Evolutionary conservation across 2,797 vertebrate genomes (phyloP).

Genomic region (Notoglanidium macrostoma): DNA sequence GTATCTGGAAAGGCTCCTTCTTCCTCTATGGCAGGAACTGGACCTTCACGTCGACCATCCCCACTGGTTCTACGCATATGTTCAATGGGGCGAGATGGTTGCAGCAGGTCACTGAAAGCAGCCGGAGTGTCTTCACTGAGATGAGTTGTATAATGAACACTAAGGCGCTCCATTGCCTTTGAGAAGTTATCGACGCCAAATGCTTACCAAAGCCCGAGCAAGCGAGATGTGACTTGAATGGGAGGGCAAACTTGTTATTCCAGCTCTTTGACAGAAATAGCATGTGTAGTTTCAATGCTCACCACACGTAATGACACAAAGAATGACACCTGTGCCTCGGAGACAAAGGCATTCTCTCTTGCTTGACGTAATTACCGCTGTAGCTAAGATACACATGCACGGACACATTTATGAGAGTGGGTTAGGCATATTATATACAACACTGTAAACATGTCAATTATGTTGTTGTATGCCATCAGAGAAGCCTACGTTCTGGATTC

Average conservation of each 20-base stretch:
- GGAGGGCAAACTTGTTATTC: constrained; percentile 68
- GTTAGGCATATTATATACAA: constrained; percentile 8
- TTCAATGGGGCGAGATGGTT: constrained; percentile 3
- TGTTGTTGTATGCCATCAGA: background rate
- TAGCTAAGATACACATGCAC: constrained; percentile 28
- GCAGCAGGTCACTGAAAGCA: constrained; percentile 7
- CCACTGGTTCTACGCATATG: constrained; percentile 18
- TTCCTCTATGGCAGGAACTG: background rate
- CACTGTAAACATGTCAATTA: background rate
- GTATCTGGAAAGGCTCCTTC: background rate
- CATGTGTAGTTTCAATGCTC: constrained; percentile 43
- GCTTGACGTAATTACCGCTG: constrained; percentile 14
- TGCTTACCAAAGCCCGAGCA: background rate
- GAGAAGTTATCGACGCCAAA: background rate
- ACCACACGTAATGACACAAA: constrained; percentile 53
- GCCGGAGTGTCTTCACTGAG: background rate
- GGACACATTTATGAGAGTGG: constrained; percentile 32
- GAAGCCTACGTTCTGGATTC: background rate
- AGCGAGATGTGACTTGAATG: constrained; percentile 19
- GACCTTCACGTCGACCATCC: background rate
- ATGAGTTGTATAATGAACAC: background rate
- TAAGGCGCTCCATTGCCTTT: constrained; percentile 33
- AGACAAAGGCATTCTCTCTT: constrained; percentile 42
- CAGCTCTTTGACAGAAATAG: constrained; percentile 54
- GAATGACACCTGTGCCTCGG: constrained; percentile 52